These are phyloP conservation scores for Heteromyza rotundicornis DNA, from an alignment of 2,888 invertebrate species.

Conservation along the genomic window DNA sequence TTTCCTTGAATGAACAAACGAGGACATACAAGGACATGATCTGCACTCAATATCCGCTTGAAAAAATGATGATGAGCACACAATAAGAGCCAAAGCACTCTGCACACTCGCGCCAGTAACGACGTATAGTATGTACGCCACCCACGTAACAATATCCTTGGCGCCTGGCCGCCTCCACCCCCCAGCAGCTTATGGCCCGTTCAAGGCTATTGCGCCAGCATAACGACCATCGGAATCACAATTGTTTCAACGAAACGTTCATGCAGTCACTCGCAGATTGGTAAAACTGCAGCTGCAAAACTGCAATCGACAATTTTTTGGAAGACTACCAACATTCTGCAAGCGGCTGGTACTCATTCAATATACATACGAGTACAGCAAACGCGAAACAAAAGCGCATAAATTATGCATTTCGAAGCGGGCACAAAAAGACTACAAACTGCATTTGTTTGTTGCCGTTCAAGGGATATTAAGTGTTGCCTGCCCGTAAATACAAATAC, in stretches of 20 bases:
- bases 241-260: slow-evolving; percentile 5
- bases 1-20: slow-evolving; percentile 7
- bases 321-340: slow-evolving; percentile 6
- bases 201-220: background rate
- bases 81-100: background rate
- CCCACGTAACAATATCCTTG: background rate
- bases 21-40: slow-evolving; percentile 37
- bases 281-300: background rate
- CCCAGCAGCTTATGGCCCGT: background rate
- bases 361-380: background rate
- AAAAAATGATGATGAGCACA: slow-evolving; percentile 16
- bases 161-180: too few relatives aligned
- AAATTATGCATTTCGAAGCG: slow-evolving; percentile 2
- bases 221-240: slow-evolving; percentile 14
- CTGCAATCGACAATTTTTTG: slow-evolving; percentile 7
- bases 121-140: background rate
- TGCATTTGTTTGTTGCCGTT: background rate
- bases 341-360: background rate
- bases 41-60: slow-evolving; percentile 35
- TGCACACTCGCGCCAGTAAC: background rate
- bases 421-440: background rate
- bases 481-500: too few relatives aligned
- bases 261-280: slow-evolving; percentile 1
- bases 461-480: slow-evolving; percentile 6
- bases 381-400: slow-evolving; percentile 11